These are phyloP conservation scores for Helarctos malayanus DNA, from an alignment of 2,797 vertebrate genomes.

Conservation along the genomic window DNA sequence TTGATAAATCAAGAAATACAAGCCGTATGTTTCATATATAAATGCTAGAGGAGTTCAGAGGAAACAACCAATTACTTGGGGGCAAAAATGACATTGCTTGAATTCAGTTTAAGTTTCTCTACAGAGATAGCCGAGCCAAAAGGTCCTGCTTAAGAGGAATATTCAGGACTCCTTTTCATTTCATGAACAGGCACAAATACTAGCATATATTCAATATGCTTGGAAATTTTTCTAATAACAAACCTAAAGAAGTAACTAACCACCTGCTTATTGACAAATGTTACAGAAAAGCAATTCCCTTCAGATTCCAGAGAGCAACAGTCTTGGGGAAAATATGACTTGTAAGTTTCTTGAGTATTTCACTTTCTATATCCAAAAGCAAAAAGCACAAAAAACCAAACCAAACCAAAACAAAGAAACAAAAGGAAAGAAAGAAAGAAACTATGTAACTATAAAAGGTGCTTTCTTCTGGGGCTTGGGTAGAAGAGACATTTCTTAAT, in stretches of 20 bases:
- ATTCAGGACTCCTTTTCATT: not conserved
- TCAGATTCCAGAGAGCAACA: not conserved
- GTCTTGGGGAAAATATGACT: not conserved
- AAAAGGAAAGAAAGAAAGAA: not conserved
- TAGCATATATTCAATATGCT: not conserved
- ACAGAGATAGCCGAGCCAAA: not conserved
- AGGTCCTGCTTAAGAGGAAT: not conserved
- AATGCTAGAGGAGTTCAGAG: not conserved
- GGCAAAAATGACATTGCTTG: not conserved
- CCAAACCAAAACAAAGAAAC: not conserved
- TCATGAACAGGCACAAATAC: not conserved
- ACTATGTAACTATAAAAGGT: not conserved
- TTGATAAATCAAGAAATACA: conserved; percentile 9
- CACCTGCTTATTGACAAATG: not conserved
- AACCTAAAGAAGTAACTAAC: not conserved
- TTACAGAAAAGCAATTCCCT: not conserved
- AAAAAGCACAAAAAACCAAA: not conserved
- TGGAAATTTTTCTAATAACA: not conserved
- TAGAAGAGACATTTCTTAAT: not conserved
- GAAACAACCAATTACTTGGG: not conserved
- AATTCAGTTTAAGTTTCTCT: not conserved
- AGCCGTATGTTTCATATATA: not conserved
- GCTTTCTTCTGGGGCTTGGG: not conserved
- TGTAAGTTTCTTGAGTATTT: not conserved
- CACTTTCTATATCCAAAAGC: not conserved